phyloP scores from a whole-genome alignment of 2,888 invertebrate genomes.

The Pammene fasciana region DNA sequence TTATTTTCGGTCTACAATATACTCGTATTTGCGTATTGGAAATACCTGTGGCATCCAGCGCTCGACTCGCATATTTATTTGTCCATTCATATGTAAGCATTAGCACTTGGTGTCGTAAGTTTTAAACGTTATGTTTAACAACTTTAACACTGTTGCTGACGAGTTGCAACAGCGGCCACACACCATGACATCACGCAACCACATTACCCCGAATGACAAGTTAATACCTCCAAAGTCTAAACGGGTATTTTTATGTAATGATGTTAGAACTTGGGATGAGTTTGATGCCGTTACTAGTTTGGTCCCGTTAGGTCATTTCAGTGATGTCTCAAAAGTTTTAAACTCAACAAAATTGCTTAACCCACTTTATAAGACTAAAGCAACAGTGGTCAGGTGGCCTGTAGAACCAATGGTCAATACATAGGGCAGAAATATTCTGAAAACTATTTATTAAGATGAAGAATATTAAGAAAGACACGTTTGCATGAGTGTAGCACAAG shows the following conservation, averaged over 20 bases:
- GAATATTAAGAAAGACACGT: no score
- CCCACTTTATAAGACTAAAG: no score
- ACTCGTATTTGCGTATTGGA: no score
- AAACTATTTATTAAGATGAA: no score
- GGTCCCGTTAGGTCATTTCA: not conserved
- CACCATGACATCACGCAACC: conserved; percentile 25
- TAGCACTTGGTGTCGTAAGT: conserved; percentile 6
- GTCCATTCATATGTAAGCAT: conserved; percentile 6
- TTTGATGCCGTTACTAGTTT: not conserved
- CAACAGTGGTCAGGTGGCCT: no score
- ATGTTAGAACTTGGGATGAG: not conserved
- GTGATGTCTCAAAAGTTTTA: no score
- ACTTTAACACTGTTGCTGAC: conserved; percentile 15
- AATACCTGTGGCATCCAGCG: no score
- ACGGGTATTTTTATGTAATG: not conserved
- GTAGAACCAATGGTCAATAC: no score
- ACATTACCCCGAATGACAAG: conserved; percentile 16
- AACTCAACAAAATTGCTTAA: no score
- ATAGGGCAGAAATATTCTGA: no score
- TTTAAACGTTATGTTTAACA: conserved; percentile 27
- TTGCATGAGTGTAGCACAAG: no score
- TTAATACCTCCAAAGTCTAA: not conserved
- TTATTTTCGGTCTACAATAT: no score
- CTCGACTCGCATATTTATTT: not conserved
- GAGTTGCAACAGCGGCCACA: not conserved